Evolutionary conservation across 2,113 vertebrate species (phyloP), one percentile per base, ranked within the genome.

Genomic region (Syngnathus typhle): DNA sequence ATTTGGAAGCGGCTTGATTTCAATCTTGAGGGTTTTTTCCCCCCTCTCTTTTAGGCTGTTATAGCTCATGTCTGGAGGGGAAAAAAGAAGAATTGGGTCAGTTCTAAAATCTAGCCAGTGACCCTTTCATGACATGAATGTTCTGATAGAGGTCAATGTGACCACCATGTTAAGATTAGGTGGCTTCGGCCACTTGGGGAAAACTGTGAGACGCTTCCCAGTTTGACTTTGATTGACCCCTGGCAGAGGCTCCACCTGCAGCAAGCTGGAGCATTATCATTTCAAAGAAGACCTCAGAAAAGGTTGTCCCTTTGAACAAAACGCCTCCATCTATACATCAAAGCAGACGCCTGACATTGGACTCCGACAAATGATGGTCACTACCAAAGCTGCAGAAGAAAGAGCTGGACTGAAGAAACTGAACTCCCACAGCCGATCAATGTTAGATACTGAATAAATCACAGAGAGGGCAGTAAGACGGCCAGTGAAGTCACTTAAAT

Each of bases 241-340:
- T 77, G 71, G 81, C 77, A 49, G 70, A 65, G 32, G 81, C 84
- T 85, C 73, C 82, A 83, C 84, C 86, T 70, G 78, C 84, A 87
- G 77, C 80, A 79, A 83, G 79, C 71, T 69, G 64, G 71, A 44
- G 71, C 85, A 89, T 90, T 88, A 91, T 87, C 88, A 89, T 89
- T 90, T 90, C 89, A 90, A 90, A 90, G 88, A 81, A 74, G 74
- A 73, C 80, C 78, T 85, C 84, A 77, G 80, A 84, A 90, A 91
- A 91, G 89, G 87, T 90, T 89, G 85, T 84, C 73, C 86, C 87
- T 91, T 92, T 90, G 85, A 90, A 89, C 88, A 89, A 88, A 92
- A 89, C 72, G 81, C 80, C 86, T 85, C 76, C 75, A 87, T 88
- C 85, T 78, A 87, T 82, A 87, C 85, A 90, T 90, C 85, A 91